phyloP scores from a whole-genome alignment of 2,113 vertebrate genomes.

The Percina caprodes region DNA sequence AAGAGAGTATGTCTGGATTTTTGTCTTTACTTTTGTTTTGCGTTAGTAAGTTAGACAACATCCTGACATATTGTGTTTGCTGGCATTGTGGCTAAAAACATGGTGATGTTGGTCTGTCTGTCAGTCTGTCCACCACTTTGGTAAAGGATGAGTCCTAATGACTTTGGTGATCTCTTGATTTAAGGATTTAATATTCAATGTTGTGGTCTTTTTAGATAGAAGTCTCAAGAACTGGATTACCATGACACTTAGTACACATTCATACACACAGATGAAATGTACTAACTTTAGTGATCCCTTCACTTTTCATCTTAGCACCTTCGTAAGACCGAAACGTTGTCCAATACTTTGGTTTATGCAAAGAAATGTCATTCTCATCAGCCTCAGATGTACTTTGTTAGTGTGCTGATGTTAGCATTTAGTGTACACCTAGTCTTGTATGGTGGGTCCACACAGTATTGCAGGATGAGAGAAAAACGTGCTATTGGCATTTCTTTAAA shows the following conservation, averaged over 20 bases:
- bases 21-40: neutral
- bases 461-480: too few relatives aligned
- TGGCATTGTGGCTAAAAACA: neutral
- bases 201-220: neutral
- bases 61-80: slow-evolving; percentile 6
- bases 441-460: too few relatives aligned
- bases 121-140: neutral
- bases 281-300: too few relatives aligned
- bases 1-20: neutral
- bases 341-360: too few relatives aligned
- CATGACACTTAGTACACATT: neutral
- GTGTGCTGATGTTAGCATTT: too few relatives aligned
- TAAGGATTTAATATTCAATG: neutral
- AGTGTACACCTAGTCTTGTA: too few relatives aligned
- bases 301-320: too few relatives aligned
- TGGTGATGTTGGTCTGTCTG: neutral
- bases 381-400: too few relatives aligned
- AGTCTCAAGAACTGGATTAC: neutral
- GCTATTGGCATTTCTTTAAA: too few relatives aligned
- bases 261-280: too few relatives aligned
- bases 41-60: slow-evolving; percentile 5
- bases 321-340: too few relatives aligned
- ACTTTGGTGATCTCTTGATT: neutral
- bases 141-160: neutral
- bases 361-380: too few relatives aligned